Conservation (phyloP, 2,113 vertebrate species). For the Eidolon helvum region DNA sequence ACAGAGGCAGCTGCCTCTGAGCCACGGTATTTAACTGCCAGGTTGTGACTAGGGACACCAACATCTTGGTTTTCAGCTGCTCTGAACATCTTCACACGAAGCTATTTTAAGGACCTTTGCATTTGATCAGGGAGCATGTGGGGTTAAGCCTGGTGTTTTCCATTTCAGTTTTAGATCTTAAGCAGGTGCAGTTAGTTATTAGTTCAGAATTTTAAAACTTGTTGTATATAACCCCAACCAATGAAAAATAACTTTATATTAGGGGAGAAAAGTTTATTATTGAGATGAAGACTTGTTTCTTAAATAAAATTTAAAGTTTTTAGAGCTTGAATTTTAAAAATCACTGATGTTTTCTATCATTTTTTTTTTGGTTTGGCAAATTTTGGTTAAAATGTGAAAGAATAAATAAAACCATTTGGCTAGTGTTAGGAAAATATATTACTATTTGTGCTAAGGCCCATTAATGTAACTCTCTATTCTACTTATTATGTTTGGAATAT, state of each 20-base stretch:
- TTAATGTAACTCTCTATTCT: not conserved
- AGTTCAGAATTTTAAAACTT: conserved; percentile 49
- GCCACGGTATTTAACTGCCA: not conserved
- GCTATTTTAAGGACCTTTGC: conserved; percentile 71
- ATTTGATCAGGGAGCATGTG: conserved; percentile 68
- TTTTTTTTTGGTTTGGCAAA: not conserved
- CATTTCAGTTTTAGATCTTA: conserved; percentile 57
- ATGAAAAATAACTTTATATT: conserved; percentile 23
- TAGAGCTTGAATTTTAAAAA: not conserved
- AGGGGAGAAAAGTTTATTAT: not conserved
- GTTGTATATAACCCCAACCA: not conserved
- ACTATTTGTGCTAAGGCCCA: not conserved
- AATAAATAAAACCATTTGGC: conserved; percentile 11
- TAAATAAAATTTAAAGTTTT: not conserved
- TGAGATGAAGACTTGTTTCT: not conserved
- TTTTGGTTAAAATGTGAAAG: not conserved
- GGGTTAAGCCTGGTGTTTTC: conserved; percentile 66
- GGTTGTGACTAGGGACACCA: conserved; percentile 22
- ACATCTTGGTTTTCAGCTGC: conserved; percentile 56
- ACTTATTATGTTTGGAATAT: not conserved
- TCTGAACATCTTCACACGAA: conserved; percentile 4
- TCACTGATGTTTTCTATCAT: not conserved
- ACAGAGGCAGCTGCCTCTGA: conserved; percentile 41
- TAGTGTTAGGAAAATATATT: not conserved
- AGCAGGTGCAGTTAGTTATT: conserved; percentile 44